Evolutionary conservation across 2,888 invertebrate species (phyloP), one percentile per base, ranked within the genome.

Genomic region (Odontocerum albicorne): DNA sequence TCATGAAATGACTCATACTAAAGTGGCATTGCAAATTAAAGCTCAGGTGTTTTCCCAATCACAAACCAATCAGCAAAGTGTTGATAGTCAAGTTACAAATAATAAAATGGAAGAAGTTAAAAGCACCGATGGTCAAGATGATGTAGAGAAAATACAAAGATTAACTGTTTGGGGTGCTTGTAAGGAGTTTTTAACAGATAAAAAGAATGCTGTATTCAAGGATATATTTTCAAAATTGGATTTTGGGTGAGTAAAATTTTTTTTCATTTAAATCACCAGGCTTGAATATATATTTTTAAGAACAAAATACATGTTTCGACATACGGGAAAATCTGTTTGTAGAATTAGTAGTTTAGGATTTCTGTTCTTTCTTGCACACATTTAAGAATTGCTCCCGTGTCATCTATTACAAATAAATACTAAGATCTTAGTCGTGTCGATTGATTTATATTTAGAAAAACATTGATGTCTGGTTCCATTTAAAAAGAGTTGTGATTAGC

Each of bases 21-120:
- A 50, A 19, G 40, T 51, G 31, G 46, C 44, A 27, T 36, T 60
- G n/a, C 54, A 55, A 36, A 51, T 57, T 4, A 60, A 60, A 51
- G 36, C 55, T 6, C 57, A 57, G 39, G 44, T 52, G 10, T 35
- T 20, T 20, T 50, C 55, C 8, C 22, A 38, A 27, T 17, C 49
- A 44, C 49, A 49, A 15, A 3, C 46, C 17, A 13, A 19, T 19
- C n/a, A 21, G 27, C 40, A 19, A 13, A 45, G 32, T n/a, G 40
- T 4, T 22, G 38, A 6, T 21, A 38, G 52, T 33, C 31, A 20
- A 27, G 15, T 16, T 12, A 10, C 33, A 17, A 33, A 49, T 40
- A 49, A 17, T 31, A 40, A 13, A 21, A 12, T 32, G 22, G 35
- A 50, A 15, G 39, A 32, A 39, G 17, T 13, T 6, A 31, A 51